Base-by-base conservation (phyloP, 1,140 invertebrate genomes). In the Nebria ingens region DNA sequence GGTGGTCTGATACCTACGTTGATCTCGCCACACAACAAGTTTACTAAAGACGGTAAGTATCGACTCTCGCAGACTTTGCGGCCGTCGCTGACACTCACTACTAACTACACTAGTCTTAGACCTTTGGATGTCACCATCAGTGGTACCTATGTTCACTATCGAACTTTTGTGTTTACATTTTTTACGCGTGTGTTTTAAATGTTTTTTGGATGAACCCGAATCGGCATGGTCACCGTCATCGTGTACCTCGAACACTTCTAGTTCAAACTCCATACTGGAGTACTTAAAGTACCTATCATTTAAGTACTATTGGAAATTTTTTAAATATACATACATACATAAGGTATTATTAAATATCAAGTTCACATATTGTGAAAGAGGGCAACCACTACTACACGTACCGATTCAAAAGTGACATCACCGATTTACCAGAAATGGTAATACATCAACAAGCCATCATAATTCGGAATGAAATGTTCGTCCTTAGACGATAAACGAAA, bases 41-140 rank as follows among this genome's bases (percentile, higher is more conserved):
- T 84, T 84, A 57, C 80, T 82, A 56, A 84, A 75, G 53, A 85
- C 78, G 58, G 78, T 80, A 49, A 84, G 74, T 62, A 85, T 73
- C 19, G 79, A 81, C 60, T 80, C 77, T 53, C 81, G 73, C 6
- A 78, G 57, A 55, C 64, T 62, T 51, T 63, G 58, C 23, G 72
- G 72, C 56, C 67, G 75, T 57, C 74, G 68, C 50, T 64, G 52
- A 64, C 66, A 54, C 59, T 72, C 60, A 63, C 71, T 72, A 21
- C 71, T 56, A 51, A 61, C 62, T 59, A 67, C 62, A 62, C 65
- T 68, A 12, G 60, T 62, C 54, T 68, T 70, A 38, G 66, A 68
- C 53, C 62, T 61, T 52, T 45, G 61, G 53, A 64, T 62, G 51
- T 67, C 65, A 59, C 62, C 66, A 40, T 63, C 64, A 19, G 52